Evolutionary conservation across 2,888 invertebrate genomes (phyloP).

Genomic region (Carterocephalus palaemon): DNA sequence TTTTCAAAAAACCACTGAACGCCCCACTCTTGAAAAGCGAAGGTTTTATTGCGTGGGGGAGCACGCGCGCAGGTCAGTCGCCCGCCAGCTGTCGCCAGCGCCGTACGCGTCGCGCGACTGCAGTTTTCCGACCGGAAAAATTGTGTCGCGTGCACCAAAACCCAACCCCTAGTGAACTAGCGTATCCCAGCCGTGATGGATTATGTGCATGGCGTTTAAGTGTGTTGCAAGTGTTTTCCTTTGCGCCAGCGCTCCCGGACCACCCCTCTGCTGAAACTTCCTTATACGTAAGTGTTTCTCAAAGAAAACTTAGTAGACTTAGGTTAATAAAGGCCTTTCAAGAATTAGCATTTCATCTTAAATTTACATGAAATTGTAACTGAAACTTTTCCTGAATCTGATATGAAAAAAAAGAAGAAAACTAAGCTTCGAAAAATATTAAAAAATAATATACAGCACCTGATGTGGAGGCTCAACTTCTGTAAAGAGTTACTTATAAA

Average conservation of each 20-base stretch:
- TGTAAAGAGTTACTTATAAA: no score
- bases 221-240: conserved; percentile 57
- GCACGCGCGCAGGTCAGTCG: conserved; percentile 53
- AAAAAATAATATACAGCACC: no score
- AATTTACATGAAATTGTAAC: no score
- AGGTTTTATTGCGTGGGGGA: conserved; percentile 67
- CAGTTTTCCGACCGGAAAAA: conserved; percentile 70
- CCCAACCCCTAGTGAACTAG: conserved; percentile 26
- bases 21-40: conserved; percentile 68
- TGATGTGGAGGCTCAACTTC: no score
- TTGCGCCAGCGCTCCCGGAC: conserved; percentile 63
- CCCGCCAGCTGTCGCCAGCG: conserved; percentile 61
- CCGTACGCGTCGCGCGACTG: conserved; percentile 66
- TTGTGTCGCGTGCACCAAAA: conserved; percentile 61
- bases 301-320: conserved; percentile 12
- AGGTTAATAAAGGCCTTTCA: no score
- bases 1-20: conserved; percentile 37
- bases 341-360: no score
- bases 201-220: conserved; percentile 71
- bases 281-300: conserved; percentile 39
- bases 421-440: no score
- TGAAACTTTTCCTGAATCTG: no score
- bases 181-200: conserved; percentile 53
- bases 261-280: conserved; percentile 46
- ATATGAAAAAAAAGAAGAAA: no score